phyloP scores from a whole-genome alignment of 2,797 vertebrate species.

The Astyanax mexicanus region DNA sequence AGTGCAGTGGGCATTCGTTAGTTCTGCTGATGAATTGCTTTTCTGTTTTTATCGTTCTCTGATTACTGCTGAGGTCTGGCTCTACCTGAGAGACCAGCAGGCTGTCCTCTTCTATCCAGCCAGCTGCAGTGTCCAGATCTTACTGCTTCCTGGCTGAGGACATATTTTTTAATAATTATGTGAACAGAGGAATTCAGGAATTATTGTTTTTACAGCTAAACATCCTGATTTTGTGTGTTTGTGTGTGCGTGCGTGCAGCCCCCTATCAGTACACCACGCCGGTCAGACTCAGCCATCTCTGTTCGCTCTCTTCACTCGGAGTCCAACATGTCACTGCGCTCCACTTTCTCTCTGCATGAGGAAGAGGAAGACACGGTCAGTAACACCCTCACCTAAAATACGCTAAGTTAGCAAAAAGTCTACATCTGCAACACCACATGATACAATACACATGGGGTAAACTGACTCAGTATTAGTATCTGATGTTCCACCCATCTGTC shows the following conservation, averaged over 20 bases:
- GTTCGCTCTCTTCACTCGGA: constrained; percentile 95
- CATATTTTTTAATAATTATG: not conserved
- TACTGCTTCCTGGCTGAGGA: not conserved
- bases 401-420: too few relatives aligned
- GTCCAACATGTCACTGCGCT: constrained; percentile 98
- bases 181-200: not conserved
- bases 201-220: not conserved
- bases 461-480: too few relatives aligned
- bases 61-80: constrained; percentile 56
- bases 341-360: constrained; percentile 97
- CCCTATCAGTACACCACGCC: constrained; percentile 67
- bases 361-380: constrained; percentile 97
- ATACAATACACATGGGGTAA: too few relatives aligned
- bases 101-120: not conserved
- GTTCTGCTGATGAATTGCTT: constrained; percentile 43
- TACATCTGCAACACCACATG: too few relatives aligned
- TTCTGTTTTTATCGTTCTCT: constrained; percentile 44
- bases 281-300: constrained; percentile 96
- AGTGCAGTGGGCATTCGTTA: not conserved
- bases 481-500: too few relatives aligned
- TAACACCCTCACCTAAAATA: constrained; percentile 16
- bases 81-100: not conserved
- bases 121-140: not conserved
- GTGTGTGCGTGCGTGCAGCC: constrained; percentile 44
- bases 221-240: constrained; percentile 5